Conservation (phyloP, 1,140 invertebrate species). For the Bradysia coprophila region DNA sequence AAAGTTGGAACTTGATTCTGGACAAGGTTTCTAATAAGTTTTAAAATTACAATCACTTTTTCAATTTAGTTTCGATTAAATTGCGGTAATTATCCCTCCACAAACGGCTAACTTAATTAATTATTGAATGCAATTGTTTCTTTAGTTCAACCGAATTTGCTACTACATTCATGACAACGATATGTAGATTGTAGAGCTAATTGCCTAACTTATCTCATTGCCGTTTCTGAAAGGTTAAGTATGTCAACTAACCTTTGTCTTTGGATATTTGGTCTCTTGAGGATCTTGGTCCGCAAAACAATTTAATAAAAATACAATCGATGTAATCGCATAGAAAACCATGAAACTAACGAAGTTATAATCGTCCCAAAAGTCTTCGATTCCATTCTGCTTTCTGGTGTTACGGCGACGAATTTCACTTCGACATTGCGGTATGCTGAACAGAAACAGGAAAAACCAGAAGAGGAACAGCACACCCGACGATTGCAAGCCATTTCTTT, state of each 20-base stretch:
- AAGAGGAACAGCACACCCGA: constrained; percentile 79
- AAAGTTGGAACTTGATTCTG: constrained; percentile 71
- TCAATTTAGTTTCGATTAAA: too few relatives aligned
- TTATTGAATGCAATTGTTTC: too few relatives aligned
- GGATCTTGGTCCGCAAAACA: constrained; percentile 64
- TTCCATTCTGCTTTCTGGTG: constrained; percentile 6
- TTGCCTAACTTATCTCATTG: too few relatives aligned
- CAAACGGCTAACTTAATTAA: too few relatives aligned
- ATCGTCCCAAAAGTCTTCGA: constrained; percentile 25
- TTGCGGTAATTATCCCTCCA: too few relatives aligned
- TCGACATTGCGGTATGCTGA: constrained; percentile 52
- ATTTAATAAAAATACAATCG: constrained; percentile 58
- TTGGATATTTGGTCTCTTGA: constrained; percentile 33
- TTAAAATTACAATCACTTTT: too few relatives aligned
- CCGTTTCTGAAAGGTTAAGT: too few relatives aligned
- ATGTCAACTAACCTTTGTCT: too few relatives aligned
- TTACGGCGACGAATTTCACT: constrained; percentile 34
- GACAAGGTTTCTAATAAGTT: constrained; percentile 81
- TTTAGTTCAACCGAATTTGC: too few relatives aligned
- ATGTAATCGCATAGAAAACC: constrained; percentile 57
- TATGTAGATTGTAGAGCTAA: too few relatives aligned
- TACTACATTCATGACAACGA: too few relatives aligned
- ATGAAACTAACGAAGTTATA: constrained; percentile 59
- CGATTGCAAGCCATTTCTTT: constrained; percentile 62
- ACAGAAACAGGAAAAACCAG: constrained; percentile 58